Evolutionary conservation across 2,888 invertebrate species (phyloP), one percentile per base, ranked within the genome.

Genomic region (Craniophora ligustri): DNA sequence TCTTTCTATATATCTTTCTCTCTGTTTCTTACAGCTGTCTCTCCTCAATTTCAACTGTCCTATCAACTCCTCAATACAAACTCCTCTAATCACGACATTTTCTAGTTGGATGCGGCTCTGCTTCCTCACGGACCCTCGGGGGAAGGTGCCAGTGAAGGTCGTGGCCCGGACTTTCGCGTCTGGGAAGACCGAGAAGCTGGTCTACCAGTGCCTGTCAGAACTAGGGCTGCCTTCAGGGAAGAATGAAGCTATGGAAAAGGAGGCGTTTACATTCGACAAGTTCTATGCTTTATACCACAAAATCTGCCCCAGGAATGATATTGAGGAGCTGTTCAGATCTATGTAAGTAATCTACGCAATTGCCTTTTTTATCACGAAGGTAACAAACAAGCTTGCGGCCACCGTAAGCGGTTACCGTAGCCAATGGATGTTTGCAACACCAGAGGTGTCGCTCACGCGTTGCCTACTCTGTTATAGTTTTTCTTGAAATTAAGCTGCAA

Each of bases 231-330:
- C 99, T 0, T 97, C 97, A 60, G 99, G 98, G 54, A 98, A 98
- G 96, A 98, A 97, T 84, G 99, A 99, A 83, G 97, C 97, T 31
- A 98, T 99, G 92, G 99, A 99, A 80, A 97, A 96, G 42, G 97
- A 96, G 14, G 97, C 97, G 41, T 99, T 99, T 86, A 99, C 99
- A 0, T 99, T 99, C 85, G 99, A 99, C 74, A 99, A 99, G 88
- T 99, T 99, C 91, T 99, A 99, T 91, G 97, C 98, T 44, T 94
- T 99, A 8, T 99, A 99, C 89, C 99, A 99, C 88, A 99, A 99
- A 94, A 99, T 99, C 81, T 99, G 99, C 83, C 99, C 99, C 2
- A 95, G 99, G 77, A 99, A 98, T 79, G 99, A 99, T 88, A 99
- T 99, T 75, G 99, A 99, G 81, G 99, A 99, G 84, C 94, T 99